Evolutionary conservation across 1,140 invertebrate genomes (phyloP).

Genomic region (Dufourea novaeangliae): DNA sequence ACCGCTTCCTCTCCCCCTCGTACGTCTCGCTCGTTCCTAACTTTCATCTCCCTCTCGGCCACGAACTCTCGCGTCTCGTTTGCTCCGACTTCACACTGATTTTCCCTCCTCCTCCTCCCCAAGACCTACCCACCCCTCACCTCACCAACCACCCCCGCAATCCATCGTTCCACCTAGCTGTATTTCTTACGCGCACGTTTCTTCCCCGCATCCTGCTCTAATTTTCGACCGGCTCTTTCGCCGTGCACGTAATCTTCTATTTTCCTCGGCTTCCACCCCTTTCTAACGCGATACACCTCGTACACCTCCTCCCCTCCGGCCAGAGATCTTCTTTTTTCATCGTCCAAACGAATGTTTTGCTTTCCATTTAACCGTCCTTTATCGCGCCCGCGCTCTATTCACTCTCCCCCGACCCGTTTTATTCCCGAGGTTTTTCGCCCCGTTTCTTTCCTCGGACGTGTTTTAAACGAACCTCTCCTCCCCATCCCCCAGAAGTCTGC

Average conservation of each 20-base stretch:
- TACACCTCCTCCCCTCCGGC: neutral
- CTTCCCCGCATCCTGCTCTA: slow-evolving; percentile 40
- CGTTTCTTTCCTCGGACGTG: neutral
- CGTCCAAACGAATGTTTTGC: slow-evolving; percentile 18
- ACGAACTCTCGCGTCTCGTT: slow-evolving; percentile 1
- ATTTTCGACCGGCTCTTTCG: slow-evolving; percentile 38
- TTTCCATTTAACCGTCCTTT: slow-evolving; percentile 28
- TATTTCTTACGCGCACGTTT: slow-evolving; percentile 50
- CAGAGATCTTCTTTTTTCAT: neutral
- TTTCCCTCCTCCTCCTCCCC: slow-evolving; percentile 24
- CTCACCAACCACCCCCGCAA: neutral
- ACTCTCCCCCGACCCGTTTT: slow-evolving; percentile 8
- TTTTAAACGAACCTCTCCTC: neutral
- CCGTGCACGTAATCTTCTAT: slow-evolving; percentile 42
- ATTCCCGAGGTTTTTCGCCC: neutral
- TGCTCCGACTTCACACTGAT: slow-evolving; percentile 20
- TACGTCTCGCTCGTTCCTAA: slow-evolving; percentile 14
- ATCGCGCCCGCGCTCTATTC: slow-evolving; percentile 17
- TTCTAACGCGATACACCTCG: slow-evolving; percentile 23
- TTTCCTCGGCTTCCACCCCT: slow-evolving; percentile 28
- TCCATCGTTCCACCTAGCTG: slow-evolving; percentile 5
- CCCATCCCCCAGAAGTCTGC: no score
- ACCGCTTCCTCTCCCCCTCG: slow-evolving; percentile 9
- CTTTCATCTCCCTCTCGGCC: slow-evolving; percentile 4
- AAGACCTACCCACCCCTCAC: neutral